Base-by-base conservation (phyloP, 2,888 invertebrate genomes). In the Maniola hyperantus region DNA sequence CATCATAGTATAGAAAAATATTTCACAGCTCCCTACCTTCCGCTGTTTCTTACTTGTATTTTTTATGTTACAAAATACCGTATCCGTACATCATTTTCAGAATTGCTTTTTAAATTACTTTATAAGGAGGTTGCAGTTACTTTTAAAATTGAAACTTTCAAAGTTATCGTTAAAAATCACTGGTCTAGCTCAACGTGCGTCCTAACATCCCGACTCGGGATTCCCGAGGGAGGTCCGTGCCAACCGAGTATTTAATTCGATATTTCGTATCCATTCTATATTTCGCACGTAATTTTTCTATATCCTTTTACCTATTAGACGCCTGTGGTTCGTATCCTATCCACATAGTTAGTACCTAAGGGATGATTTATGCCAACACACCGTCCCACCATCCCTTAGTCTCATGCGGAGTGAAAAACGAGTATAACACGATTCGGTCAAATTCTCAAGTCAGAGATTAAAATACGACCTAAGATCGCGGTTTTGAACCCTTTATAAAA, bases 301-400 rank as follows among this genome's bases (percentile, higher is more conserved):
- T 36, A 15, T 39, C 15, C 36, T 39, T 13, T 42, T 18, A 57
- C 11, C 10, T 57, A 57, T 20, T 42, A 57, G 57, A 57, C 42
- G 42, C 20, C 20, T 20, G 6, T 57, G 42, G 6, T 13, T 18
- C 18, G 0, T 18, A 39, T 57, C 39, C 20, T 20, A 39, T n/a
- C n/a, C 18, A 20, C 18, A 39, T 20, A 11, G 20, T 2, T 6
- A 57, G 11, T n/a, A n/a, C n/a, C n/a, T n/a, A n/a, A n/a, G n/a
- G n/a, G n/a, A n/a, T n/a, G n/a, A n/a, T n/a, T n/a, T n/a, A n/a
- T n/a, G n/a, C n/a, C n/a, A n/a, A n/a, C n/a, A n/a, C n/a, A n/a
- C n/a, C n/a, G n/a, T n/a, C n/a, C n/a, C n/a, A n/a, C n/a, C n/a
- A n/a, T n/a, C n/a, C n/a, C n/a, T n/a, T n/a, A n/a, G n/a, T 42